A percentile compares a stretch with the other conserved stretches of the same genome.
Conservation (phyloP, 2,888 invertebrate genomes). For the Caenorhabditis sp. region DNA sequence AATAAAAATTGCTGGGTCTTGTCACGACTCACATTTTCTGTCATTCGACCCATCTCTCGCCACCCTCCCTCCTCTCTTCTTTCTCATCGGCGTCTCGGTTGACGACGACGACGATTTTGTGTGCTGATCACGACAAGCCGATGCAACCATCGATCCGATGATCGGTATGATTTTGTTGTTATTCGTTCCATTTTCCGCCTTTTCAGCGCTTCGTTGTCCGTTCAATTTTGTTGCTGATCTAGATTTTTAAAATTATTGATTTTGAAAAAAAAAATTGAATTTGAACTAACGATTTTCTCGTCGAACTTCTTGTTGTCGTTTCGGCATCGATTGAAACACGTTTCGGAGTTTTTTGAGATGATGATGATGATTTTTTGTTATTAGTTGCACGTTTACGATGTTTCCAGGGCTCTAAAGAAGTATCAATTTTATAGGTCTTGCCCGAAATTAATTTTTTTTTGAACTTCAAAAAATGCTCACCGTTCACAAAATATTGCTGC, state of each 20-base stretch:
- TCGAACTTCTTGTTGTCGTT: not conserved
- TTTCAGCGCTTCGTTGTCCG: slow-evolving; percentile 7
- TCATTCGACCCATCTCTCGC: slow-evolving; percentile 12
- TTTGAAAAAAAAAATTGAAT: too few relatives aligned
- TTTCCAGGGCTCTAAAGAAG: slow-evolving; percentile 40
- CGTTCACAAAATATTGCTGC: slow-evolving; percentile 37
- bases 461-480: slow-evolving; percentile 5
- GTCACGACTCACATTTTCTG: not conserved
- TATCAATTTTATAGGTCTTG: too few relatives aligned
- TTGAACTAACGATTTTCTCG: not conserved
- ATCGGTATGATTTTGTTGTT: slow-evolving; percentile 36
- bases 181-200: slow-evolving; percentile 7
- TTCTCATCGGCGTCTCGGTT: slow-evolving; percentile 12
- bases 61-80: not conserved
- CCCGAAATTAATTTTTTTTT: not conserved
- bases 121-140: slow-evolving; percentile 22
- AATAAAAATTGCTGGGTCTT: not conserved
- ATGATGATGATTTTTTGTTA: slow-evolving; percentile 10
- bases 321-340: slow-evolving; percentile 16
- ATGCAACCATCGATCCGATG: slow-evolving; percentile 23
- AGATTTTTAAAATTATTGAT: too few relatives aligned
- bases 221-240: too few relatives aligned
- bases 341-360: slow-evolving; percentile 9
- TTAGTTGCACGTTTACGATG: slow-evolving; percentile 20
- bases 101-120: slow-evolving; percentile 3